These are phyloP conservation scores for Monodelphis domestica DNA, from an alignment of 2,797 vertebrate species.

Conservation along the genomic window DNA sequence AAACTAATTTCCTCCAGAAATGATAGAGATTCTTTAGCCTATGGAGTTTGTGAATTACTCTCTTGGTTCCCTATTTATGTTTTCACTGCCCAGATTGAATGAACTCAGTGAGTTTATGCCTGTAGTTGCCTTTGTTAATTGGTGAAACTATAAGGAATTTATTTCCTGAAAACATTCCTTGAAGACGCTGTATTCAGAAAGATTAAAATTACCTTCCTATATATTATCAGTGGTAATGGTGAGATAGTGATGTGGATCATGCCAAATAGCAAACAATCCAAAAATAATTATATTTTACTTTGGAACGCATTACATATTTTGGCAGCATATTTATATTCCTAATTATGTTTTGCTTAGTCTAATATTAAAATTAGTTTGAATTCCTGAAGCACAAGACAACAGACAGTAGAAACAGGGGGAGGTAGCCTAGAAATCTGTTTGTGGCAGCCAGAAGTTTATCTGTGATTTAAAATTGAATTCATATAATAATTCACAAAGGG, in stretches of 20 bases:
- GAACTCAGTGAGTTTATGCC: constrained; percentile 15
- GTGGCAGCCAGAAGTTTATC: background rate
- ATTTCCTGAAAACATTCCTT: constrained; percentile 69
- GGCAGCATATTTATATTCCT: background rate
- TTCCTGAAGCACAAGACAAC: background rate
- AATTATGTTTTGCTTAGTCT: background rate
- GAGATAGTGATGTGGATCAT: background rate
- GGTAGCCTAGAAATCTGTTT: background rate
- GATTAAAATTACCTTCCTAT: constrained; percentile 37
- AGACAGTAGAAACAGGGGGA: background rate
- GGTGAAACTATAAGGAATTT: constrained; percentile 53
- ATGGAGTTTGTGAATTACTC: background rate
- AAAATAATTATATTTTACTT: background rate
- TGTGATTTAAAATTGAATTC: background rate
- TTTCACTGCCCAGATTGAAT: constrained; percentile 49
- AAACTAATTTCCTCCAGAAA: background rate
- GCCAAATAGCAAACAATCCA: background rate
- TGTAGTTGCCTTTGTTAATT: background rate
- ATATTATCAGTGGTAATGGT: background rate
- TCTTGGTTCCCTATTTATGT: constrained; percentile 22
- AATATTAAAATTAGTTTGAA: background rate
- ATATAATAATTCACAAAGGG: background rate
- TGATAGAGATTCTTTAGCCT: background rate
- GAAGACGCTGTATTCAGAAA: constrained; percentile 63
- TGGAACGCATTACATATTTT: background rate